These are phyloP conservation scores for Lobophora halterata DNA, from an alignment of 2,888 invertebrate genomes.

Conservation along the genomic window DNA sequence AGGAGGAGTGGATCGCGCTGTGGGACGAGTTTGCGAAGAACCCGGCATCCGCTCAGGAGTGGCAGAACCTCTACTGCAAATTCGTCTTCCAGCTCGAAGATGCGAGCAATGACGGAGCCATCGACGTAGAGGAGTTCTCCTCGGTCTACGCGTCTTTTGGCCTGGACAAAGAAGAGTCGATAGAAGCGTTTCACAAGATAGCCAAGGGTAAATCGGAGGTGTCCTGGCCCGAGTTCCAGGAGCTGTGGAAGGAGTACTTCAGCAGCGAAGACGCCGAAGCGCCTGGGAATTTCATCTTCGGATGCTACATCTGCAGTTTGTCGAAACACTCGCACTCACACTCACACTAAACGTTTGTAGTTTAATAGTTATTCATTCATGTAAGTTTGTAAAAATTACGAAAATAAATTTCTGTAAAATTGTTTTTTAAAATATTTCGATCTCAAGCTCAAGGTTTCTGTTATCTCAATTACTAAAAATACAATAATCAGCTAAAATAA, in stretches of 20 bases:
- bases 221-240: constrained; percentile 87
- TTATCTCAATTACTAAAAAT: no score
- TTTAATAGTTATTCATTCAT: neutral
- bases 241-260: constrained; percentile 89
- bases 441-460: no score
- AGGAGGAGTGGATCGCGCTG: constrained; percentile 93
- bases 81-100: constrained; percentile 94
- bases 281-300: constrained; percentile 85
- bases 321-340: constrained; percentile 35
- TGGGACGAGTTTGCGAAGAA: constrained; percentile 91
- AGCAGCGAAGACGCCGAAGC: constrained; percentile 73
- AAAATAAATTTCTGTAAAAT: no score
- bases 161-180: constrained; percentile 85
- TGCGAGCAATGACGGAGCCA: constrained; percentile 87
- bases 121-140: constrained; percentile 91
- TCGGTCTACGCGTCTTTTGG: constrained; percentile 90
- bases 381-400: no score
- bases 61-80: constrained; percentile 92
- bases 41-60: constrained; percentile 86
- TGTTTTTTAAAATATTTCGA: no score
- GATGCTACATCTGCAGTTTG: constrained; percentile 55
- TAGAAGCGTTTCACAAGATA: constrained; percentile 88
- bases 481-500: no score
- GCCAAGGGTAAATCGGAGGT: constrained; percentile 87
- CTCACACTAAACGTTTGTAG: constrained; percentile 23